A percentile compares a stretch with the other conserved stretches of the same genome.
These are phyloP conservation scores for Agriopis aurantiaria DNA, from an alignment of 2,888 invertebrate species.

Conservation along the genomic window DNA sequence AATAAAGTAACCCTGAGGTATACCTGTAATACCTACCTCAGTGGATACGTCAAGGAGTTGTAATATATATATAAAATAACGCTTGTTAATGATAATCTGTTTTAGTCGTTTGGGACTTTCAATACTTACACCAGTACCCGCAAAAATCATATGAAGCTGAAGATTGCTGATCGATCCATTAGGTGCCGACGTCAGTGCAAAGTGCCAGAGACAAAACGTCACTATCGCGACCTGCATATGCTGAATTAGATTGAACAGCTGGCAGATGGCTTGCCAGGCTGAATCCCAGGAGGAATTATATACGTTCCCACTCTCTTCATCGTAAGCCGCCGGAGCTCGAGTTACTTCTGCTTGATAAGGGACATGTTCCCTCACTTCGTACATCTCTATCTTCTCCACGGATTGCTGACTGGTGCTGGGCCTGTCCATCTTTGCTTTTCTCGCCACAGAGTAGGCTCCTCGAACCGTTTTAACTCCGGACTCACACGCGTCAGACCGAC, in stretches of 20 bases:
- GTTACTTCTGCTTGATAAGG: slow-evolving; percentile 81
- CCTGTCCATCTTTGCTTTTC: slow-evolving; percentile 70
- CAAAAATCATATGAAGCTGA: slow-evolving; percentile 80
- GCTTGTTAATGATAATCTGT: too few species aligned
- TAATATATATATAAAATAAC: too few species aligned
- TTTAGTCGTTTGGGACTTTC: too few species aligned
- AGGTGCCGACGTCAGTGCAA: slow-evolving; percentile 72
- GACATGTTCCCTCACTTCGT: slow-evolving; percentile 79
- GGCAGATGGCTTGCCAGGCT: slow-evolving; percentile 78
- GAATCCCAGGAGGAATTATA: slow-evolving; percentile 73
- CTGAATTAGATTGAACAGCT: slow-evolving; percentile 76
- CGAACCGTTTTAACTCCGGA: slow-evolving; percentile 56
- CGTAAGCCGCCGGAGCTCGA: slow-evolving; percentile 72
- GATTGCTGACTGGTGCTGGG: slow-evolving; percentile 79
- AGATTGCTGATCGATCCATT: slow-evolving; percentile 77
- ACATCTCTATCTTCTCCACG: slow-evolving; percentile 76
- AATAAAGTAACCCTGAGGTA: too few species aligned
- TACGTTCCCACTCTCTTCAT: slow-evolving; percentile 73
- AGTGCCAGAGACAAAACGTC: slow-evolving; percentile 78
- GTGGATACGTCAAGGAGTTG: too few species aligned
- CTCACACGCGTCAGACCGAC: slow-evolving; percentile 35
- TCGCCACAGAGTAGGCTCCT: slow-evolving; percentile 55
- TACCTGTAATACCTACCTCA: too few species aligned
- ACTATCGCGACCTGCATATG: slow-evolving; percentile 81
- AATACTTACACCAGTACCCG: slow-evolving; percentile 77